Conservation (phyloP, 2,888 invertebrate species). For the Pseudococcus viburni region DNA sequence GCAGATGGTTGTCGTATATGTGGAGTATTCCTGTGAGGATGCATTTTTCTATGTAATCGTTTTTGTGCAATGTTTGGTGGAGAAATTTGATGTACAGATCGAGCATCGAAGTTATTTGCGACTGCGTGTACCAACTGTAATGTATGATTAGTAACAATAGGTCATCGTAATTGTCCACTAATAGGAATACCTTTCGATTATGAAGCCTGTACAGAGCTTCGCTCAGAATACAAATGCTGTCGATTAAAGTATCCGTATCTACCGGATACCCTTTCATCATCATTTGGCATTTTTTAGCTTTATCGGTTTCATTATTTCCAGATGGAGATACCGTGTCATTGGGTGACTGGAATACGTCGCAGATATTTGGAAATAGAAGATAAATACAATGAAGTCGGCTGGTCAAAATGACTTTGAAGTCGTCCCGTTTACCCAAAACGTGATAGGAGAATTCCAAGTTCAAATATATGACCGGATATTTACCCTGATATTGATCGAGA, state of each 20-base stretch:
- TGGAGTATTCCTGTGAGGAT: background rate
- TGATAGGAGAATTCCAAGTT: background rate
- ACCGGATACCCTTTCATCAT: background rate
- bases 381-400: background rate
- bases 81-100: background rate
- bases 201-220: background rate
- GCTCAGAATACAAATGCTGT: background rate
- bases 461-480: slow-evolving; percentile 26
- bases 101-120: background rate
- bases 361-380: background rate
- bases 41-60: slow-evolving; percentile 24
- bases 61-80: background rate
- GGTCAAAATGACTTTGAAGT: background rate
- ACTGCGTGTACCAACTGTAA: background rate
- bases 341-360: background rate
- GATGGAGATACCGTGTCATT: background rate
- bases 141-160: background rate
- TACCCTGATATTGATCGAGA: background rate
- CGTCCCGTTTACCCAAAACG: background rate
- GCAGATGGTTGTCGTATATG: background rate
- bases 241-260: background rate
- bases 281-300: background rate
- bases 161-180: slow-evolving; percentile 28
- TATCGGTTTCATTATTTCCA: background rate
- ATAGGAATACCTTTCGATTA: background rate